These are phyloP conservation scores for Polylopha cassiicola DNA, from an alignment of 2,888 invertebrate species.

Conservation along the genomic window DNA sequence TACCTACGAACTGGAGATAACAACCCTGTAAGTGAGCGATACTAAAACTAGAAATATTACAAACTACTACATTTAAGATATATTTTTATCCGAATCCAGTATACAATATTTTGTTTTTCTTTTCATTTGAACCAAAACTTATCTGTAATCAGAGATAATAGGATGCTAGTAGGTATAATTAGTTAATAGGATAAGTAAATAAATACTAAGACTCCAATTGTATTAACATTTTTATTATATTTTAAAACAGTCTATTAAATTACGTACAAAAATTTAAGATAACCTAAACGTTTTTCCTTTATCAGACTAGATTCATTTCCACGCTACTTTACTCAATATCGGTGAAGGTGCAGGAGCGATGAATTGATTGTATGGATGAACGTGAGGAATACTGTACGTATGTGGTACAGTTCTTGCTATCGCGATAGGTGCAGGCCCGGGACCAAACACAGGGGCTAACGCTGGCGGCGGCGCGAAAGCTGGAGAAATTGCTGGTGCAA, in stretches of 20 bases:
- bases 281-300: slow-evolving; percentile 21
- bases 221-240: too few species aligned
- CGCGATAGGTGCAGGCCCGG: slow-evolving; percentile 43
- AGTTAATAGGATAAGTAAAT: too few species aligned
- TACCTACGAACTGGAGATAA: too few species aligned
- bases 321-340: slow-evolving; percentile 50
- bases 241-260: slow-evolving; percentile 14
- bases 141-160: too few species aligned
- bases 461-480: slow-evolving; percentile 23
- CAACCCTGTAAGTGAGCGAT: too few species aligned
- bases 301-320: slow-evolving; percentile 56
- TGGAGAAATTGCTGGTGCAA: slow-evolving; percentile 24
- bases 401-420: slow-evolving; percentile 42
- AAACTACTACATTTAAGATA: too few species aligned
- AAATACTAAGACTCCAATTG: too few species aligned
- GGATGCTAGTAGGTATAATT: too few species aligned
- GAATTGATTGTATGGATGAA: slow-evolving; percentile 55
- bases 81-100: too few species aligned
- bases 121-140: too few species aligned
- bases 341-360: slow-evolving; percentile 39
- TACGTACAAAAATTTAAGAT: slow-evolving; percentile 9
- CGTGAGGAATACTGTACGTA: slow-evolving; percentile 38
- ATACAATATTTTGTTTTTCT: too few species aligned
- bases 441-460: slow-evolving; percentile 20
- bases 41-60: too few species aligned